Conservation (phyloP, 2,113 vertebrate genomes). For the Rhinoderma darwinii region DNA sequence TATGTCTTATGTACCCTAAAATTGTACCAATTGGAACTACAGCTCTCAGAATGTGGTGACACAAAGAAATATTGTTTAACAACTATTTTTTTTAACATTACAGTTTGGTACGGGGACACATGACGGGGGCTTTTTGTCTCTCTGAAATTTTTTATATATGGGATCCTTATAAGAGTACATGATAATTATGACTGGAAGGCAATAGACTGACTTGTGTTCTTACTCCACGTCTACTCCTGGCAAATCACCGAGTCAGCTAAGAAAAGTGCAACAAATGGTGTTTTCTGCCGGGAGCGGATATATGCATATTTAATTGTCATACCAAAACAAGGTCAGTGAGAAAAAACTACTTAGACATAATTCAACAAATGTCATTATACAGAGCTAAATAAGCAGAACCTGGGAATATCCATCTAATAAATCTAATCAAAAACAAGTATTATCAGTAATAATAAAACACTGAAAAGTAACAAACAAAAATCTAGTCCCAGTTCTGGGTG, state of each 20-base stretch:
- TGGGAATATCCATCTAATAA: too few relatives aligned
- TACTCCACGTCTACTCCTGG: slow-evolving; percentile 12
- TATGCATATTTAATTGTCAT: slow-evolving; percentile 28
- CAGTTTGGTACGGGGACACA: too few relatives aligned
- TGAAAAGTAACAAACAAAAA: too few relatives aligned
- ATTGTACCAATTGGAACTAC: too few relatives aligned
- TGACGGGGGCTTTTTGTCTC: too few relatives aligned
- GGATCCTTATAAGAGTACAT: background rate
- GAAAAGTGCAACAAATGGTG: slow-evolving; percentile 29
- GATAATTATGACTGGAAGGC: slow-evolving; percentile 28
- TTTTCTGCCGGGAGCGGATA: slow-evolving; percentile 31
- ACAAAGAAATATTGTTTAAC: too few relatives aligned
- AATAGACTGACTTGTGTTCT: background rate
- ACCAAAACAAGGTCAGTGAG: slow-evolving; percentile 16
- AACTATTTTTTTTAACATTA: too few relatives aligned
- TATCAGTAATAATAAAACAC: too few relatives aligned
- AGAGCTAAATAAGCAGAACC: background rate
- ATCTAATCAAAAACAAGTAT: too few relatives aligned
- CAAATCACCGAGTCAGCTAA: background rate
- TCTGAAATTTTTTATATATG: background rate
- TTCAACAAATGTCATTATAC: background rate
- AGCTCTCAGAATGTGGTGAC: too few relatives aligned
- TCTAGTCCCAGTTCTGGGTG: too few relatives aligned
- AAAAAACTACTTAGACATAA: slow-evolving; percentile 21
- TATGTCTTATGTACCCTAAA: too few relatives aligned